These are phyloP conservation scores for Lepisosteus oculatus DNA, from an alignment of 2,113 vertebrate genomes.

Conservation along the genomic window DNA sequence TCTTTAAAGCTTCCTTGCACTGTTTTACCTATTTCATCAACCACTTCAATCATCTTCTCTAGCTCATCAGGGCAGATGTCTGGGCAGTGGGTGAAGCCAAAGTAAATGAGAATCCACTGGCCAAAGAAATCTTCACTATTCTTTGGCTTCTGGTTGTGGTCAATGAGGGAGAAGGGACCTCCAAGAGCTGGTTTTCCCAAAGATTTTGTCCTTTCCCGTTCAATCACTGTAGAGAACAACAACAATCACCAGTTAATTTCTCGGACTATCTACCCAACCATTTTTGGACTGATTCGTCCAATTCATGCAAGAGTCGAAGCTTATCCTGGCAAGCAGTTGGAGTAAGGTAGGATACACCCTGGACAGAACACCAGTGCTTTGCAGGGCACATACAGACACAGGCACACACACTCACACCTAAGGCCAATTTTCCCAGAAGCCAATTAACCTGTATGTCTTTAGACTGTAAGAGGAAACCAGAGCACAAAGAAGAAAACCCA, in stretches of 20 bases:
- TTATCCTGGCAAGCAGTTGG: no score
- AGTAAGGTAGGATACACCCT: no score
- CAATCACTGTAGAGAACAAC: constrained; percentile 64
- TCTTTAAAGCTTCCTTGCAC: not conserved
- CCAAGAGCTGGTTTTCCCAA: constrained; percentile 84
- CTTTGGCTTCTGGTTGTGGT: constrained; percentile 73
- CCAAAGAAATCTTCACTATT: constrained; percentile 81
- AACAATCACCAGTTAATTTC: not conserved
- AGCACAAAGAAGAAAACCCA: no score
- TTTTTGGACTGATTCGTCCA: no score
- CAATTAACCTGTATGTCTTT: no score
- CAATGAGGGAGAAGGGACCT: constrained; percentile 84
- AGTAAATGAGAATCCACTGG: constrained; percentile 92
- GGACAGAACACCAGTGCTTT: no score
- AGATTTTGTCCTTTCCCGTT: constrained; percentile 74
- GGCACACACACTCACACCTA: no score
- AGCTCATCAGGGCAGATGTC: constrained; percentile 96
- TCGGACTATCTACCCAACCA: not conserved
- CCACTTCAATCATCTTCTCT: constrained; percentile 92
- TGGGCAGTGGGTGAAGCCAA: constrained; percentile 96
- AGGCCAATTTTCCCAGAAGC: no score
- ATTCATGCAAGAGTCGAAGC: no score
- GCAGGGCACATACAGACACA: no score
- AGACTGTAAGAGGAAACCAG: no score
- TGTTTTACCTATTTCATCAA: constrained; percentile 84